These are phyloP conservation scores for Ruditapes philippinarum DNA, from an alignment of 1,140 invertebrate genomes.

Conservation along the genomic window DNA sequence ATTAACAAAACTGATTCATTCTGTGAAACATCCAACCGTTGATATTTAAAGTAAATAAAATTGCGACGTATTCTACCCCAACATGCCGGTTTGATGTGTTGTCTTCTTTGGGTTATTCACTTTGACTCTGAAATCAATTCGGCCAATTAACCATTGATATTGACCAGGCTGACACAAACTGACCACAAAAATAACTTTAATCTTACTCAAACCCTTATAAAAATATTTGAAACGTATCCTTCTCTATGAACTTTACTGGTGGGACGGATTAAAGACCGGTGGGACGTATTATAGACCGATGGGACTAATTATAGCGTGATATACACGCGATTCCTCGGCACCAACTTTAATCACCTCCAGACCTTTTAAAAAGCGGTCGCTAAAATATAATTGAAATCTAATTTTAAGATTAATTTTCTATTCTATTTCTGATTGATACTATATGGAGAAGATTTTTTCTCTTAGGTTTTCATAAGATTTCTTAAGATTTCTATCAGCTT, in stretches of 20 bases:
- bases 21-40: no score
- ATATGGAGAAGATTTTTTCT: slow-evolving; percentile 21
- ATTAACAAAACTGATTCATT: no score
- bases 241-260: slow-evolving; percentile 1
- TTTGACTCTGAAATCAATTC: neutral
- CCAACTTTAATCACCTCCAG: neutral
- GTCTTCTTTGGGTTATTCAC: no score
- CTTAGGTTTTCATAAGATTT: no score
- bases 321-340: neutral
- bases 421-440: slow-evolving; percentile 11
- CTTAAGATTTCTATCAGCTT: slow-evolving; percentile 36
- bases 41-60: no score
- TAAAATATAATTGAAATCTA: slow-evolving; percentile 15
- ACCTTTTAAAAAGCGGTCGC: neutral
- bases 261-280: neutral
- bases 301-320: neutral
- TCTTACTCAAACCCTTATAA: neutral
- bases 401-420: slow-evolving; percentile 18
- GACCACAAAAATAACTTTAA: slow-evolving; percentile 1
- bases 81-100: no score
- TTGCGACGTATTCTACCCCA: no score
- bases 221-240: slow-evolving; percentile 11
- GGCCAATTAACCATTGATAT: slow-evolving; percentile 29
- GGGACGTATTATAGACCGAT: neutral
- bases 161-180: neutral